Evolutionary conservation across 2,797 vertebrate genomes (phyloP), one percentile per base, ranked within the genome.

Genomic region (Chiloscyllium punctatum): DNA sequence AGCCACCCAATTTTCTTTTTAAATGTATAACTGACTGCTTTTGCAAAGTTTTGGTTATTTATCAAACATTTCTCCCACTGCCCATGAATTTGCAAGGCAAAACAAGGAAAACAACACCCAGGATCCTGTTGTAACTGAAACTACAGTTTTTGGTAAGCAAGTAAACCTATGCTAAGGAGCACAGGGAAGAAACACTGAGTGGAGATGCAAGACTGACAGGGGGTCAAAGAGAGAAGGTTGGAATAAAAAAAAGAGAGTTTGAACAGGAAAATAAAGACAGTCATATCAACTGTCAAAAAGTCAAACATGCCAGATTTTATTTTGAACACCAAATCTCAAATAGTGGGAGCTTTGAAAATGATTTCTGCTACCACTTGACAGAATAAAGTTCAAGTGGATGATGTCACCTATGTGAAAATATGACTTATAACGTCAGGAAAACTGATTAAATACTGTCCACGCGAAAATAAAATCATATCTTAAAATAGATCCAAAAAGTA

Each of bases 131-230:
- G 51, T 25, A 77, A 30, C 5, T 95, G 94, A 77, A 95, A 53
- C 37, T 94, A 94, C 3, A 53, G 21, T 72, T 53, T 51, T 27
- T 77, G n/a, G 27, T 33, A 77, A 95, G 71, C 48, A 95, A 77
- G 53, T 95, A 95, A 25, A 95, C 94, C 71, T 74, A 74, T 95
- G 94, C 94, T 95, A 95, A 95, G 66, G n/a, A 68, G 94, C 94
- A 95, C 48, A 95, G 72, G 92, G 94, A 95, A 77, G 94, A 95
- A 95, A 72, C 51, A 95, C 48, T 72, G 68, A 94, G 48, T 72
- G 66, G 37, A 94, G 92, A 94, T 94, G 92, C 68, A 94, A 94
- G 92, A 72, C 21, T 48, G 37, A 51, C 30, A 62, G 68, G 92
- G 27, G 23, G 90, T 92, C 51, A 74, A 71, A 94, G 69, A 72